Evolutionary conservation across 2,888 invertebrate genomes (phyloP).

Genomic region (Hyles lineata): DNA sequence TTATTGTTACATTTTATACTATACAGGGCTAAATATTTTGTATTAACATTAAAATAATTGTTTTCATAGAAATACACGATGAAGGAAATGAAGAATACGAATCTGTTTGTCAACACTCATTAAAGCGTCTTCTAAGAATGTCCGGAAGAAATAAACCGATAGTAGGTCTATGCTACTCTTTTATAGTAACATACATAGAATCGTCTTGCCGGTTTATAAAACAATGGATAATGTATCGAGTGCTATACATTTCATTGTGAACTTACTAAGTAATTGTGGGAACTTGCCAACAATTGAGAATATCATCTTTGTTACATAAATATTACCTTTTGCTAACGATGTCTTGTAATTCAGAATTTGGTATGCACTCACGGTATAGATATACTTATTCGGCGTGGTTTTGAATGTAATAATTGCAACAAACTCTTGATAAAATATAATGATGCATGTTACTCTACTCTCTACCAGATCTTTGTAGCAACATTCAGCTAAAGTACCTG

Average conservation of each 20-base stretch:
- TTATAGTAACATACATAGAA: not conserved
- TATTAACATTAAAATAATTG: slow-evolving; percentile 34
- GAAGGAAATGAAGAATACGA: not conserved
- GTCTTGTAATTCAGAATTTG: no score
- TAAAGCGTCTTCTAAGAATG: not conserved
- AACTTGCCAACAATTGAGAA: no score
- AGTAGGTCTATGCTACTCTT: not conserved
- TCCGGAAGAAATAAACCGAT: not conserved
- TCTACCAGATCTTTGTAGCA: slow-evolving; percentile 6
- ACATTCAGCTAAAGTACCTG: slow-evolving; percentile 31
- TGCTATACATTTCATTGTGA: no score
- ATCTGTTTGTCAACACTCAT: not conserved
- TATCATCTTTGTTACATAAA: no score
- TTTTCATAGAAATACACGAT: slow-evolving; percentile 8
- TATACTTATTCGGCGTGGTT: not conserved
- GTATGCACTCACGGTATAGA: not conserved
- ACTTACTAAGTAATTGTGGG: no score
- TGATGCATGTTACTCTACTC: not conserved
- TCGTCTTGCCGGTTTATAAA: no score
- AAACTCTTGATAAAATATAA: not conserved
- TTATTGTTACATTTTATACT: slow-evolving; percentile 76
- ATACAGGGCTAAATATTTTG: slow-evolving; percentile 47
- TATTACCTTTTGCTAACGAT: no score
- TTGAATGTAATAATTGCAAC: not conserved
- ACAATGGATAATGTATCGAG: no score